Evolutionary conservation across 2,797 vertebrate species (phyloP).

Genomic region (Enteromius radiatus): DNA sequence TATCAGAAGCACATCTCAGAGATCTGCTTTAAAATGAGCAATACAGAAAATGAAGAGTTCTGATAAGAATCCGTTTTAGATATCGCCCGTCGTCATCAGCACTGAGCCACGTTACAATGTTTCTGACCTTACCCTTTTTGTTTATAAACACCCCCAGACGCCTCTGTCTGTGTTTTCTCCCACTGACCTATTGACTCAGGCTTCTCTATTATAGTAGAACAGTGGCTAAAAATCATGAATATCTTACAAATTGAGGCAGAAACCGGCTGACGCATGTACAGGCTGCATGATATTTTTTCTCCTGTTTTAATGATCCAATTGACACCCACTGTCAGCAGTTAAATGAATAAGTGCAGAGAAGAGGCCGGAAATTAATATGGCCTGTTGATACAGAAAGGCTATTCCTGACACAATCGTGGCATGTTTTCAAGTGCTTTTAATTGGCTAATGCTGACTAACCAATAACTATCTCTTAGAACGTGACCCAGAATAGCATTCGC

Average conservation of each 20-base stretch:
- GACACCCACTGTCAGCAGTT: neutral
- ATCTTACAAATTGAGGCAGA: slow-evolving; percentile 41
- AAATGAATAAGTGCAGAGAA: slow-evolving; percentile 37
- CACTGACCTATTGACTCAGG: slow-evolving; percentile 41
- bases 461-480: neutral
- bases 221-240: slow-evolving; percentile 41
- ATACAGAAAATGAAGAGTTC: slow-evolving; percentile 28
- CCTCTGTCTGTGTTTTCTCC: slow-evolving; percentile 29
- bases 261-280: slow-evolving; percentile 32
- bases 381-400: slow-evolving; percentile 1
- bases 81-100: slow-evolving; percentile 47
- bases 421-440: slow-evolving; percentile 21
- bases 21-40: slow-evolving; percentile 22
- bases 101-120: slow-evolving; percentile 4
- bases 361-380: neutral
- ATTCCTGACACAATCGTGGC: slow-evolving; percentile 11
- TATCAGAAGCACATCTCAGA: slow-evolving; percentile 22
- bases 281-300: slow-evolving; percentile 44
- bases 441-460: slow-evolving; percentile 6
- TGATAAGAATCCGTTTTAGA: slow-evolving; percentile 54
- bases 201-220: neutral
- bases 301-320: slow-evolving; percentile 49
- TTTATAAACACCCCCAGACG: slow-evolving; percentile 49
- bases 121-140: slow-evolving; percentile 56
- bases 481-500: neutral